Evolutionary conservation across 2,113 vertebrate genomes (phyloP), one percentile per base, ranked within the genome.

Genomic region (Oncorhynchus mykiss): DNA sequence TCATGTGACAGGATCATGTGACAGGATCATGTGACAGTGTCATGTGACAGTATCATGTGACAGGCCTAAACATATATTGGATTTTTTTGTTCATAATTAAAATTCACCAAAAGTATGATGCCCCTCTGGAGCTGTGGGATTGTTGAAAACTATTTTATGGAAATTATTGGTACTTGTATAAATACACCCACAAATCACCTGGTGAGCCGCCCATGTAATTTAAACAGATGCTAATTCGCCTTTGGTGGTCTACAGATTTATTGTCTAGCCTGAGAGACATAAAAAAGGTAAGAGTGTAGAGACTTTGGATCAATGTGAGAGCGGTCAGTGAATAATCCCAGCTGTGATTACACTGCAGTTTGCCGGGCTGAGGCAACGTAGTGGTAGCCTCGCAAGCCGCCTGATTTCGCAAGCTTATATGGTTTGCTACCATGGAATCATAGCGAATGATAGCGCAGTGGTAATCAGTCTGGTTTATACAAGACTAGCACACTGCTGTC

Each of bases 81-180:
- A 57, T 57, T 20, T 9, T 57, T 57, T 20, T 20, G 14, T 20
- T 57, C 54, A 20, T 57, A 57, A 20, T 57, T 57, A 6, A 4
- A 57, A 57, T 20, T 18, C 54, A 57, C 4, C 20, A 6, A 57
- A 57, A 24, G 2, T 31, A 67, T 1, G 3, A 29, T 24, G 27
- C 27, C 27, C 31, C 25, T 27, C 5, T 67, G 65, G 14, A 14
- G 14, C 27, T 67, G 14, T 25, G 65, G 27, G 25, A 5, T 29
- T 4, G 34, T 45, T 64, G n/a, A 31, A 39, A 13, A 39, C 66
- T 70, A 76, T 75, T 68, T 66, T 65, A 59, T 67, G 51, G 71
- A 80, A 73, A 72, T 45, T 24, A 84, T 82, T 75, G 65, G 68
- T 84, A 81, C 75, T 83, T 73, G 60, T 72, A 74, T 78, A 76